phyloP scores from a whole-genome alignment of 1,140 invertebrate genomes.

The Musca vetustissima region DNA sequence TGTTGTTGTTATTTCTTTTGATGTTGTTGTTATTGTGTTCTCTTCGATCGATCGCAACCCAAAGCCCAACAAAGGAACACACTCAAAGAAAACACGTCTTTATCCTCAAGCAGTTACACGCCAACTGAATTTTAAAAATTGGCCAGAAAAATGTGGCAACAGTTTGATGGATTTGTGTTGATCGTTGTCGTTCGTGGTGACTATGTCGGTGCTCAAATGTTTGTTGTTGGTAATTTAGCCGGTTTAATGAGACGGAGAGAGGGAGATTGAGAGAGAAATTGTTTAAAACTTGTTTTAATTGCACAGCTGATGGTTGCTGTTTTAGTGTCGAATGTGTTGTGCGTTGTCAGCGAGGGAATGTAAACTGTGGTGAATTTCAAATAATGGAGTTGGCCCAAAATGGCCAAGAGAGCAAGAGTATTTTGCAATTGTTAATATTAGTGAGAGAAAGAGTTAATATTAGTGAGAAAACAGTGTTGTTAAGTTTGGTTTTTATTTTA shows the following conservation, averaged over 20 bases:
- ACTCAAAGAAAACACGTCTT: constrained; percentile 21
- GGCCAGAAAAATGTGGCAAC: neutral
- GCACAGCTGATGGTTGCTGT: constrained; percentile 16
- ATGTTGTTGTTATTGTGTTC: too few species aligned
- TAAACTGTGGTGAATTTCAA: constrained; percentile 3
- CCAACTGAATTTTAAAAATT: constrained; percentile 11
- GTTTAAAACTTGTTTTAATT: constrained; percentile 19
- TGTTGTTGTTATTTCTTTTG: neutral
- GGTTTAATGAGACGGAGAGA: too few species aligned
- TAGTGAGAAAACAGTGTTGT: too few species aligned
- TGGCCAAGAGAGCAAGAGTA: neutral
- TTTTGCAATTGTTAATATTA: too few species aligned
- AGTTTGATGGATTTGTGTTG: neutral
- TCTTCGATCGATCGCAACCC: too few species aligned
- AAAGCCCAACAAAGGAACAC: neutral
- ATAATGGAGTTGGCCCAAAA: too few species aligned
- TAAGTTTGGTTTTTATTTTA: too few species aligned
- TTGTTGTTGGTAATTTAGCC: too few species aligned
- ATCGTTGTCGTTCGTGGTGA: neutral
- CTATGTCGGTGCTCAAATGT: too few species aligned
- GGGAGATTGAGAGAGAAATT: too few species aligned
- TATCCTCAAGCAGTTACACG: constrained; percentile 1
- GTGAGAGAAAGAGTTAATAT: too few species aligned
- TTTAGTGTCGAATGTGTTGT: neutral
- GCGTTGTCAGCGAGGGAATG: too few species aligned